These are phyloP conservation scores for Anastrepha obliqua DNA, from an alignment of 1,140 invertebrate species.

Conservation along the genomic window DNA sequence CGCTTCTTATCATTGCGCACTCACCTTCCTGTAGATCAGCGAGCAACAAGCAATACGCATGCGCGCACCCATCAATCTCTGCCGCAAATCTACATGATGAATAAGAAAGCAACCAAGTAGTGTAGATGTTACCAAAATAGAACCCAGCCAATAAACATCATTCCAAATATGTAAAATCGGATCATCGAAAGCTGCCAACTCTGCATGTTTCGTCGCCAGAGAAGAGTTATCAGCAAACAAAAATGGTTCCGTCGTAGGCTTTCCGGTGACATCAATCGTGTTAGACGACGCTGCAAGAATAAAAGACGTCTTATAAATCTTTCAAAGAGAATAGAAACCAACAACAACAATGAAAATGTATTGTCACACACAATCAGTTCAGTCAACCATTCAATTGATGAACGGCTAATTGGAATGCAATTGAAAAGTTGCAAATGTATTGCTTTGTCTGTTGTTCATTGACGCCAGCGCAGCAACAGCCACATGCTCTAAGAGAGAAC, in stretches of 20 bases:
- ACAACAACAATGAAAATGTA: not conserved
- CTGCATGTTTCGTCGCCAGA: not conserved
- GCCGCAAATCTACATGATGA: slow-evolving; percentile 73
- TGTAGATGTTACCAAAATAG: slow-evolving; percentile 66
- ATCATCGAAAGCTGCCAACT: slow-evolving; percentile 5
- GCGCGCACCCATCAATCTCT: slow-evolving; percentile 71
- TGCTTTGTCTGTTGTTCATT: not conserved
- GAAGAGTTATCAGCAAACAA: not conserved
- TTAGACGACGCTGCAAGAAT: slow-evolving; percentile 18
- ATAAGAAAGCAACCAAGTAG: slow-evolving; percentile 69
- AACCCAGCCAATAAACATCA: slow-evolving; percentile 65
- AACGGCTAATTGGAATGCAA: slow-evolving; percentile 29
- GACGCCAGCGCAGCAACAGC: not conserved
- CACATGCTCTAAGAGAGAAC: not conserved
- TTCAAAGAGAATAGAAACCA: not conserved
- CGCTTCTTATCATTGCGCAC: not conserved
- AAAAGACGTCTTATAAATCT: not conserved
- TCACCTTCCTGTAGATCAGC: slow-evolving; percentile 78
- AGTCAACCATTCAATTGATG: slow-evolving; percentile 27
- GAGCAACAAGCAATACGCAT: slow-evolving; percentile 79
- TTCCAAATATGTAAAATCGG: slow-evolving; percentile 60
- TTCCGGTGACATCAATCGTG: slow-evolving; percentile 6
- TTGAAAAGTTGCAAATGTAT: slow-evolving; percentile 6
- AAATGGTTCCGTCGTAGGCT: not conserved
- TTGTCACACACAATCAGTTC: not conserved